Base-by-base conservation (phyloP, 2,113 vertebrate species). In the Sylvia atricapilla region DNA sequence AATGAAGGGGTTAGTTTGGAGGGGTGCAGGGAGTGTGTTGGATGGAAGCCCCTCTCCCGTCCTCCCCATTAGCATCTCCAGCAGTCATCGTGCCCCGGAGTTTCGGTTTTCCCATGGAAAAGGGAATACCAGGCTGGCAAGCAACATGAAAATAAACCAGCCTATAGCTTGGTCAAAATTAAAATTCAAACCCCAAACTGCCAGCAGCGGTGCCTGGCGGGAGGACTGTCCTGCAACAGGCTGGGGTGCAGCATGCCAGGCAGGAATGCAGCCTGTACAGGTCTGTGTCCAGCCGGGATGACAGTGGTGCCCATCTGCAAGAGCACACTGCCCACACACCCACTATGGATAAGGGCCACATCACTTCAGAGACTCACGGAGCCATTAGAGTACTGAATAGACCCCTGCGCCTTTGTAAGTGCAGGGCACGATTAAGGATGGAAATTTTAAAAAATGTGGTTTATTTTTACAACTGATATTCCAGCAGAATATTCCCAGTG, bases 341-440 rank as follows among this genome's bases (percentile, higher is more conserved):
- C 8, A 3, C 44, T n/a, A 13, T 5, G 3, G 43, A 9, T 8
- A 33, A 49, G 8, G n/a, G 39, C 53, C 58, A 3, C 0, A 0
- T 46, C 3, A 1, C 59, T 43, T 31, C 0, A 0, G 76, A 56
- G 55, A 53, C 47, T 76, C 9, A 1, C 2, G 0, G 18, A 50
- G 37, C n/a, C 3, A 0, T 37, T 17, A 5, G 0, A 37, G 11
- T 53, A 3, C 9, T 10, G 12, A 13, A 28, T 62, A 41, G 37
- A 62, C 25, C 25, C 58, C 59, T 20, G 15, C 10, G 8, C 13
- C 41, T 67, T 58, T 37, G 4, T 41, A 52, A 79, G 47, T 4
- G 30, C 53, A 64, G 11, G 33, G 64, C 46, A 44, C 52, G 82
- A 79, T 33, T 9, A 43, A 39, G 15, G 52, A 35, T 44, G 56